phyloP scores from a whole-genome alignment of 2,113 vertebrate genomes.

The Seriola rivoliana region DNA sequence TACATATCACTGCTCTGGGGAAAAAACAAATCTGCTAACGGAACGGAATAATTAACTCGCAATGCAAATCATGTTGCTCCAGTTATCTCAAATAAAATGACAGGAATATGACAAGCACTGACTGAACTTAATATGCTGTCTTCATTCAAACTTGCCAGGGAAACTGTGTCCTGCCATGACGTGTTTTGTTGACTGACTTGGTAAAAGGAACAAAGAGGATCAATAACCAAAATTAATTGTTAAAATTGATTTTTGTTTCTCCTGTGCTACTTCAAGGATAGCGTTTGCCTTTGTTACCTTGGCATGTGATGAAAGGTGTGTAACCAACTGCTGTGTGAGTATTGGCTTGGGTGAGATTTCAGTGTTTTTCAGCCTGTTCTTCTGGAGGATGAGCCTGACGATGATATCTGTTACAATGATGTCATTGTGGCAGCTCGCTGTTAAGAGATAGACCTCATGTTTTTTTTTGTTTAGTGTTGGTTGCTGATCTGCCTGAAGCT shows the following conservation, averaged over 20 bases:
- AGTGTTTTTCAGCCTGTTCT: neutral
- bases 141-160: neutral
- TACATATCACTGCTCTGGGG: conserved; percentile 6
- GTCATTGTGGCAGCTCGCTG: conserved; percentile 13
- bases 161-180: neutral
- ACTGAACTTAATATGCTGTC: neutral
- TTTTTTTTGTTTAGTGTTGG: conserved; percentile 25
- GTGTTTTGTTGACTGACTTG: neutral
- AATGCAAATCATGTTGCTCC: conserved; percentile 11
- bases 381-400: neutral
- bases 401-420: conserved; percentile 31
- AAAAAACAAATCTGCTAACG: neutral
- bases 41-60: conserved; percentile 24
- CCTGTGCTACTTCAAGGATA: neutral
- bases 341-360: neutral
- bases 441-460: neutral
- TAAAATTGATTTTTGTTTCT: neutral
- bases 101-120: neutral
- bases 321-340: neutral
- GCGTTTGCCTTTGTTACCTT: neutral
- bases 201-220: conserved; percentile 13
- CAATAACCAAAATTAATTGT: neutral
- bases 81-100: conserved; percentile 8
- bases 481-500: conserved; percentile 36
- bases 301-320: conserved; percentile 23